These are phyloP conservation scores for Pseudomyrmex flavicornis DNA, from an alignment of 1,140 invertebrate genomes.

Conservation along the genomic window DNA sequence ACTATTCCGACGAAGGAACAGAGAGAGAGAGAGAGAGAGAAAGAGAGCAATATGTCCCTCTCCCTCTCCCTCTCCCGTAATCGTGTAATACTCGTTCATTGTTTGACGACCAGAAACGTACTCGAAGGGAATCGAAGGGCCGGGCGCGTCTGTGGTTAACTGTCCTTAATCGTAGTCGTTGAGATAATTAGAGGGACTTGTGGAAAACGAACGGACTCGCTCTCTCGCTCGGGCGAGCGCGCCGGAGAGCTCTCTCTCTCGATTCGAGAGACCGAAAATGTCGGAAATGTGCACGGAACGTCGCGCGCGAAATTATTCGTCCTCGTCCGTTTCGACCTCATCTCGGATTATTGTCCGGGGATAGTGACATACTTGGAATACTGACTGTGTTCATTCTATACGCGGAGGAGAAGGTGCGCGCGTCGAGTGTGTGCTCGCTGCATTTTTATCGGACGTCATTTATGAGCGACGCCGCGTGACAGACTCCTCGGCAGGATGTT, in stretches of 20 bases:
- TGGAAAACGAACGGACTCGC: constrained; percentile 9
- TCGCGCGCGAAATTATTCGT: constrained; percentile 24
- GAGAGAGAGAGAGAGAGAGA: too few relatives aligned
- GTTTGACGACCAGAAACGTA: constrained; percentile 14
- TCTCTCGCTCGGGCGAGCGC: constrained; percentile 1
- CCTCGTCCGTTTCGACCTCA: background rate
- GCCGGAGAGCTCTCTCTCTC: constrained; percentile 10
- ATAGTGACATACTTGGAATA: background rate
- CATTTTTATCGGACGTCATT: constrained; percentile 7
- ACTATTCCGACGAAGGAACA: too few relatives aligned
- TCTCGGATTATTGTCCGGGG: constrained; percentile 31
- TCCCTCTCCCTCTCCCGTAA: background rate
- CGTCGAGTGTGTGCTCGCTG: background rate
- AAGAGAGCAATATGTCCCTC: too few relatives aligned
- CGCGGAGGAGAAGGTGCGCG: background rate
- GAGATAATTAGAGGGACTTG: constrained; percentile 62
- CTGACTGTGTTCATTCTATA: constrained; percentile 6
- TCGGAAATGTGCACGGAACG: constrained; percentile 20
- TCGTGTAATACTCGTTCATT: constrained; percentile 20
- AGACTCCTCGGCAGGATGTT: background rate
- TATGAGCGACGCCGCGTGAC: constrained; percentile 6
- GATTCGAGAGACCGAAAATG: constrained; percentile 46
- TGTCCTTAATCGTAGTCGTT: constrained; percentile 59
- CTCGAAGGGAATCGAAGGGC: constrained; percentile 37
- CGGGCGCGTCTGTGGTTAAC: constrained; percentile 49